Evolutionary conservation across 1,140 invertebrate genomes (phyloP), one percentile per base, ranked within the genome.

Genomic region (Meloidogyne hapla): DNA sequence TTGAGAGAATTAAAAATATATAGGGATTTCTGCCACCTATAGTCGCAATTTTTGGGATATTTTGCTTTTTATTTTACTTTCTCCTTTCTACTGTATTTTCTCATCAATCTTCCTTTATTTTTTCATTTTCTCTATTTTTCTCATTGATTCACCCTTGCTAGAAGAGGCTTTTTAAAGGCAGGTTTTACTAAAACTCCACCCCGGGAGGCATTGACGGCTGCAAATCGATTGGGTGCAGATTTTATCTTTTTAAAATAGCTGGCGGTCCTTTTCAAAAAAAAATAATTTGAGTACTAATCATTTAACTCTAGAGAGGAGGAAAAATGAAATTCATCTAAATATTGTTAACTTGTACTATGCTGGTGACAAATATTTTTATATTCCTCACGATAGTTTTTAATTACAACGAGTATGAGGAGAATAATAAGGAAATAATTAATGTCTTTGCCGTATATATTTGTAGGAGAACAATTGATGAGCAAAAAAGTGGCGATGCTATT

Each of bases 81-180:
- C 5, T 15, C n/a, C n/a, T 23, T 62, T n/a, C n/a, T n/a, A 33
- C 28, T 18, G 38, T 66, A 66, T 21, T 33, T 66, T 33, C 65
- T 33, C 69, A 26, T 48, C 69, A 48, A 25, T 62, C 69, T 23
- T 71, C 2, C 28, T 25, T 70, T 45, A n/a, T n/a, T 66, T 18
- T 23, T 15, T 21, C 25, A 3, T 28, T 21, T 23, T 33, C 40
- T 33, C 15, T 69, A 13, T 48, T 28, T 48, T 40, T 25, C 48
- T 48, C 28, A 25, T 69, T 10, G 18, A 56, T 56, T 56, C 48
- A 56, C 48, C 18, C 18, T 56, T 56, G 12, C 4, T 15, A 56
- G 33, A 33, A 33, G 33, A 56, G 18, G 48, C n/a, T 56, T 56
- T 18, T 56, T 18, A n/a, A 56, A 56, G 18, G 48, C 48, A 15